These are phyloP conservation scores for Acanthurus lineatus DNA, from an alignment of 2,797 vertebrate genomes.

Conservation along the genomic window DNA sequence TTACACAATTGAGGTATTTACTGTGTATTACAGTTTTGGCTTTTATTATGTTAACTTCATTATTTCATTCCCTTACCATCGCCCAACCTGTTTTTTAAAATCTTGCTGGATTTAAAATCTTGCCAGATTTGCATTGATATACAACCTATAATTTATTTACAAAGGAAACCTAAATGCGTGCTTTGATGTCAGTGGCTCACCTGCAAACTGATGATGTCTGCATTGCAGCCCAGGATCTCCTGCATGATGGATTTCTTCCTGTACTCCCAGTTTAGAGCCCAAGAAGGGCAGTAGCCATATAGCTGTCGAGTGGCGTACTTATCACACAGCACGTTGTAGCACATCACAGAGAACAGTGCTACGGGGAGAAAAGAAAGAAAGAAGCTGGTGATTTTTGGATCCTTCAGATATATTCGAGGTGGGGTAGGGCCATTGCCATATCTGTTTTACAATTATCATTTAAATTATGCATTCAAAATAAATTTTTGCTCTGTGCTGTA, in stretches of 20 bases:
- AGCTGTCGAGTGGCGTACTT: constrained; percentile 98
- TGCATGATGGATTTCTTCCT: constrained; percentile 99
- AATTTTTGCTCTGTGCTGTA: not conserved
- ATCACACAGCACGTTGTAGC: constrained; percentile 98
- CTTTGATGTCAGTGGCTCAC: constrained; percentile 77
- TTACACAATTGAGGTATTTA: constrained; percentile 9
- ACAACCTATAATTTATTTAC: not conserved
- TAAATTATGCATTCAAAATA: not conserved
- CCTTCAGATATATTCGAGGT: no score
- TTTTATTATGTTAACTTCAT: not conserved
- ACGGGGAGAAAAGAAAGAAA: constrained; percentile 20
- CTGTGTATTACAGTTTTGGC: not conserved
- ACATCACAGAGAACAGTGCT: constrained; percentile 99
- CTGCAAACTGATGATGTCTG: constrained; percentile 98
- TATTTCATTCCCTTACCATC: not conserved
- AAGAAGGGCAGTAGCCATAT: constrained; percentile 97
- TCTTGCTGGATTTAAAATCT: not conserved
- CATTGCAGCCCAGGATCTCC: constrained; percentile 95
- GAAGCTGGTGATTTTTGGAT: not conserved
- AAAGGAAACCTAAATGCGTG: not conserved
- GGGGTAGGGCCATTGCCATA: not conserved
- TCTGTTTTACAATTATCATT: not conserved
- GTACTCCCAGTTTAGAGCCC: constrained; percentile 98
- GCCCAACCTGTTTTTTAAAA: no score
- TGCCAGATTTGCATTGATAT: not conserved